Conservation (phyloP, 2,888 invertebrate genomes). For the Leptinotarsa juncta region DNA sequence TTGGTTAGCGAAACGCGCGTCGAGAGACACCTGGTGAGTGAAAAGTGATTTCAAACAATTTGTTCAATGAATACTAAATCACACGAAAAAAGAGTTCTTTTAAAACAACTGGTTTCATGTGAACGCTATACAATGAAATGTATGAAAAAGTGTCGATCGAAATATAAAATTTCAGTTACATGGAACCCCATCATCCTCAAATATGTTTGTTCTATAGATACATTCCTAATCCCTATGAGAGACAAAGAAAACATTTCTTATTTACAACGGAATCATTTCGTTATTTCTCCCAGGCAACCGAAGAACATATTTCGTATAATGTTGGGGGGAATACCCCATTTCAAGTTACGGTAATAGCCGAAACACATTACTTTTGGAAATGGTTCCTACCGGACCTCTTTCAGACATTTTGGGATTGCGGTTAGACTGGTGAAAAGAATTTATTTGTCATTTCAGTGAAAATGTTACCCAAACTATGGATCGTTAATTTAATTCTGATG, state of each 20-base stretch:
- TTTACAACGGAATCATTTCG: not conserved
- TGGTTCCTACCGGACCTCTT: conserved; percentile 50
- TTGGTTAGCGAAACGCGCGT: too few species aligned
- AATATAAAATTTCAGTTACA: too few species aligned
- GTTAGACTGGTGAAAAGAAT: conserved; percentile 3
- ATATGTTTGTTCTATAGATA: not conserved
- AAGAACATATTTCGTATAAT: too few species aligned
- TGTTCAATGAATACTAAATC: too few species aligned
- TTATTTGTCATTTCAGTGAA: not conserved
- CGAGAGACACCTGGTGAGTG: too few species aligned
- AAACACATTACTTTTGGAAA: conserved; percentile 56
- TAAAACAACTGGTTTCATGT: too few species aligned
- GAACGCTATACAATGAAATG: too few species aligned
- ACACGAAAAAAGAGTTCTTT: too few species aligned
- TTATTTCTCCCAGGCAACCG: not conserved
- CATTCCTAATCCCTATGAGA: not conserved
- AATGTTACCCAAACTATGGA: not conserved
- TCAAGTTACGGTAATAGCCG: conserved; percentile 55
- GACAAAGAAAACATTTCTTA: not conserved
- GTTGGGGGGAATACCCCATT: conserved; percentile 40
- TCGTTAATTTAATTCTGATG: too few species aligned
- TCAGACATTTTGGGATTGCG: conserved; percentile 28
- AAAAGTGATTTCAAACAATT: too few species aligned
- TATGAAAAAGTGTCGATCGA: too few species aligned
- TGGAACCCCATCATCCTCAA: not conserved